A percentile compares a stretch with the other conserved stretches of the same genome.
Conservation (phyloP, 1,140 invertebrate genomes). For the Tetranychus urticae region DNA sequence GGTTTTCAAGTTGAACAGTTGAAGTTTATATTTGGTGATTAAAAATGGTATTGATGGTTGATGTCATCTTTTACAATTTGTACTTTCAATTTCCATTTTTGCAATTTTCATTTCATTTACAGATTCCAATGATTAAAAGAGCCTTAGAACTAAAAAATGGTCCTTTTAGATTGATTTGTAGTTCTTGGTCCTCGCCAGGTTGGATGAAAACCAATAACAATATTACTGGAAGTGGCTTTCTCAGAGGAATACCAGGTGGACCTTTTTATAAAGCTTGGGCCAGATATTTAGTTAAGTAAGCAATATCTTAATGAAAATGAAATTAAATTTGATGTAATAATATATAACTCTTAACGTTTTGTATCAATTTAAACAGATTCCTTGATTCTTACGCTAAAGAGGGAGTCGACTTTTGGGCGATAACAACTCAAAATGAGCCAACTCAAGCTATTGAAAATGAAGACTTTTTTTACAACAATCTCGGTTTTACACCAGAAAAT, state of each 20-base stretch:
- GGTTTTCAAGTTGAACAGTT: conserved; percentile 24
- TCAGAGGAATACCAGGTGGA: not conserved
- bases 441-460: not conserved
- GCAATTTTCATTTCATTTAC: conserved; percentile 32
- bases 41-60: too few species aligned
- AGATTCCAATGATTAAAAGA: conserved; percentile 38
- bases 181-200: conserved; percentile 56
- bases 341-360: not conserved
- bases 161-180: conserved; percentile 31
- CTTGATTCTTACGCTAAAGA: conserved; percentile 29
- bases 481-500: not conserved
- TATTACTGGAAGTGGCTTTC: not conserved
- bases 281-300: conserved; percentile 33
- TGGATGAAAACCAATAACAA: conserved; percentile 68
- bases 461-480: not conserved
- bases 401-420: conserved; percentile 31
- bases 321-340: not conserved
- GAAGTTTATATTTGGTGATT: too few species aligned
- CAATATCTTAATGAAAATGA: not conserved
- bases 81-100: not conserved
- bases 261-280: conserved; percentile 31
- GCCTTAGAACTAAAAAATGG: conserved; percentile 24
- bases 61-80: not conserved
- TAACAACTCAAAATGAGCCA: conserved; percentile 36
- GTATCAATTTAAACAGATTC: conserved; percentile 23